Evolutionary conservation across 1,140 invertebrate species (phyloP).

Genomic region (Trichonephila inaurata): DNA sequence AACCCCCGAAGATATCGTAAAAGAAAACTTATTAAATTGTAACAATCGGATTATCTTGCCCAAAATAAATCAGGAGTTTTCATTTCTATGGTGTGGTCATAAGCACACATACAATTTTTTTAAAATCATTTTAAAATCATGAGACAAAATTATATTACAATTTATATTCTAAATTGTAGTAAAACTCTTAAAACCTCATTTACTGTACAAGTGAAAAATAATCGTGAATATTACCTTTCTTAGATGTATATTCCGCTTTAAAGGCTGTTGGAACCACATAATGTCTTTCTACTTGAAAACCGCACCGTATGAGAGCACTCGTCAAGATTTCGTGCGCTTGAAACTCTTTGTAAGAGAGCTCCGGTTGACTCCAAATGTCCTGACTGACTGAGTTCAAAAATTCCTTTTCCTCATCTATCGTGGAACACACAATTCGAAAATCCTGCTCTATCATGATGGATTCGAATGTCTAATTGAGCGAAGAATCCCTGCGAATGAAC

Average conservation of each 20-base stretch:
- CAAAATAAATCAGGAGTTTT: no score
- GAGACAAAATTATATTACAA: no score
- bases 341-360: constrained; percentile 80
- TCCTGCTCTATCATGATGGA: constrained; percentile 31
- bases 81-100: no score
- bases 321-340: constrained; percentile 80
- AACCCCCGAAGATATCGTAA: no score
- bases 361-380: constrained; percentile 80
- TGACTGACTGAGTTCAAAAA: constrained; percentile 47
- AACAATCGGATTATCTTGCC: no score
- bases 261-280: constrained; percentile 80
- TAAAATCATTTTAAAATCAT: no score
- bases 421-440: background rate
- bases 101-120: no score
- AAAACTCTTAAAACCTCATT: no score
- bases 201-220: no score
- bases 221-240: background rate
- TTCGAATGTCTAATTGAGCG: background rate
- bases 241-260: constrained; percentile 77
- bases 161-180: no score
- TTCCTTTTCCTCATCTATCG: constrained; percentile 56
- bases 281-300: constrained; percentile 79
- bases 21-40: no score
- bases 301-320: constrained; percentile 78
- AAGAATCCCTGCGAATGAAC: no score